These are phyloP conservation scores for Dynastes tityus DNA, from an alignment of 2,888 invertebrate genomes.

Conservation along the genomic window DNA sequence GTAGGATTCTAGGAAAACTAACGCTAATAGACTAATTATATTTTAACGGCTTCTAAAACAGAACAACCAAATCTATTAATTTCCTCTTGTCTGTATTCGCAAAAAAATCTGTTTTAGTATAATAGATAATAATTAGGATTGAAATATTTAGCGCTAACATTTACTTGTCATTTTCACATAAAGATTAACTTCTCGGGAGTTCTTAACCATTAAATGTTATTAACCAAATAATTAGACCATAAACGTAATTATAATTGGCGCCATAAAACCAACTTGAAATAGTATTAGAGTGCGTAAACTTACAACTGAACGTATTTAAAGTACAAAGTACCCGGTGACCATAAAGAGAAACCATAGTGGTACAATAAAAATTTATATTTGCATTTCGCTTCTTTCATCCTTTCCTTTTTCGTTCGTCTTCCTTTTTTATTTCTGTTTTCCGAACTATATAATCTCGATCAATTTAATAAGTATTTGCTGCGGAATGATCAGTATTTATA, in stretches of 20 bases:
- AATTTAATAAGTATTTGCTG: constrained; percentile 59
- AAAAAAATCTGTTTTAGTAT: too few species aligned
- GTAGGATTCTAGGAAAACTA: too few species aligned
- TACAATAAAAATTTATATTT: constrained; percentile 45
- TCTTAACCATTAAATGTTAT: constrained; percentile 42
- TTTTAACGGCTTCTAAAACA: too few species aligned
- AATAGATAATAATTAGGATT: background rate
- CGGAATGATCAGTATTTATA: constrained; percentile 61
- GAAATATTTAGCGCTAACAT: constrained; percentile 12
- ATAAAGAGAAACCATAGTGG: constrained; percentile 40
- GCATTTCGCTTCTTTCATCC: constrained; percentile 33
- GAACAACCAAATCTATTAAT: too few species aligned
- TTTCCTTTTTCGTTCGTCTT: background rate
- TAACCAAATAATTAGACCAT: constrained; percentile 41
- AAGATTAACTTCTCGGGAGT: constrained; percentile 45
- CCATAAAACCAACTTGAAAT: constrained; percentile 41
- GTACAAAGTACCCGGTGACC: constrained; percentile 36
- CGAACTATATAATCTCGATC: constrained; percentile 46
- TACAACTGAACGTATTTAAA: constrained; percentile 26
- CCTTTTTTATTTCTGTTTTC: constrained; percentile 26
- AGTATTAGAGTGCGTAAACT: constrained; percentile 25
- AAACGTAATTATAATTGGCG: constrained; percentile 43
- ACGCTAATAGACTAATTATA: too few species aligned
- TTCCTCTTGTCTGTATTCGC: too few species aligned
- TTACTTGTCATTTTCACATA: constrained; percentile 33